Percentiles rank a stretch among this genome's conserved stretches.
Conservation (phyloP, 35 echinoderm and acorn worm genomes). For the Eucidaris tribuloides region DNA sequence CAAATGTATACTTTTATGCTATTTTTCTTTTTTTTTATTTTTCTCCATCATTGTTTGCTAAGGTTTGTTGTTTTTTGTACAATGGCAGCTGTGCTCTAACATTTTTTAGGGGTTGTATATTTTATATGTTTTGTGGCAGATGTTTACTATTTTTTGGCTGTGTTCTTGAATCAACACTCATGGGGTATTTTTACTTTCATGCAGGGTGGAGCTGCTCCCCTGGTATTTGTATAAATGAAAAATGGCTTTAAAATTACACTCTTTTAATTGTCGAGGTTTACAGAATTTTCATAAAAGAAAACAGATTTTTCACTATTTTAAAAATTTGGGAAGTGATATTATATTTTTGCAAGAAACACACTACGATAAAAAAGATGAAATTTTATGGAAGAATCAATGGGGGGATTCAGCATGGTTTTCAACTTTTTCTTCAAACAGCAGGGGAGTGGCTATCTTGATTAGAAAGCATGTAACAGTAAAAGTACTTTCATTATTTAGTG, state of each 20-base stretch:
- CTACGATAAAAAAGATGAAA: not conserved
- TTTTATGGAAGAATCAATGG: slow-evolving; percentile 23
- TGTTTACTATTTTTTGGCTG: too few relatives aligned
- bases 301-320: not conserved
- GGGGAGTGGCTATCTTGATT: slow-evolving; percentile 34
- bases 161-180: too few relatives aligned
- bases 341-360: slow-evolving; percentile 28
- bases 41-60: too few relatives aligned
- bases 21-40: too few relatives aligned
- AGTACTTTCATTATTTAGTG: not conserved
- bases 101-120: too few relatives aligned
- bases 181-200: too few relatives aligned
- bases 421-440: not conserved
- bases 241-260: not conserved
- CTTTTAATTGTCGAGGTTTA: slow-evolving; percentile 19
- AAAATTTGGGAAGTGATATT: slow-evolving; percentile 38
- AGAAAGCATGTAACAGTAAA: not conserved
- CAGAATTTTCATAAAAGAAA: not conserved
- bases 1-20: too few relatives aligned
- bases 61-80: too few relatives aligned
- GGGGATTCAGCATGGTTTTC: slow-evolving; percentile 23
- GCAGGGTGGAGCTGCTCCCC: too few relatives aligned
- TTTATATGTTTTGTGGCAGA: too few relatives aligned
- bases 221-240: not conserved
- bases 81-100: too few relatives aligned